phyloP scores from a whole-genome alignment of 2,888 invertebrate genomes.

The Luperina testacea region DNA sequence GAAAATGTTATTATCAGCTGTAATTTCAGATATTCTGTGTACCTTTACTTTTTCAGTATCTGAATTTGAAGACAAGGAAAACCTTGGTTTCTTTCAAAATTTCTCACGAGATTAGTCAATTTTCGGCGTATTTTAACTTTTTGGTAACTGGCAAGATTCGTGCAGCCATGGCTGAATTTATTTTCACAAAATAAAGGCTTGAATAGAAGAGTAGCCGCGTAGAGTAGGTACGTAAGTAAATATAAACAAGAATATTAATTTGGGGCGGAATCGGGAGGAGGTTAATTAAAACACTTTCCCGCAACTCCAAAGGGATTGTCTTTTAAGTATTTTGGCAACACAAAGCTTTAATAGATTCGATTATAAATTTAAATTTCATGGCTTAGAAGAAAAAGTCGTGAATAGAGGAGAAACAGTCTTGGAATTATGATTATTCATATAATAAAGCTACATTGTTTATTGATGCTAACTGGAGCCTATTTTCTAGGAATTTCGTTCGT shows the following conservation, averaged over 20 bases:
- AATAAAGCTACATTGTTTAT: constrained; percentile 15
- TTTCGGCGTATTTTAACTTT: background rate
- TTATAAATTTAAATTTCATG: constrained; percentile 69
- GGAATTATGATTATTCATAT: constrained; percentile 32
- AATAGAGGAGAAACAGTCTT: constrained; percentile 41
- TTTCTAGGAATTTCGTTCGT: background rate
- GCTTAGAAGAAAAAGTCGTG: constrained; percentile 63
- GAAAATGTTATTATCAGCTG: background rate
- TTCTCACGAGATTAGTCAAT: background rate
- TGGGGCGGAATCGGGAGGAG: constrained; percentile 37
- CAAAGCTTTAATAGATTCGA: constrained; percentile 67
- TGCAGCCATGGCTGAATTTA: background rate
- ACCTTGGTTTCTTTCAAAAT: background rate
- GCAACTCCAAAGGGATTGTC: constrained; percentile 57
- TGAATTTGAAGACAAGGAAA: background rate
- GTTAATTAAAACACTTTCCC: constrained; percentile 64
- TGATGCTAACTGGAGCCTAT: background rate
- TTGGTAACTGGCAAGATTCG: background rate
- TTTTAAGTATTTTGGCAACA: constrained; percentile 61
- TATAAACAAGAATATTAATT: constrained; percentile 59
- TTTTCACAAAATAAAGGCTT: constrained; percentile 11
- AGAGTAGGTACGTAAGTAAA: constrained; percentile 31
- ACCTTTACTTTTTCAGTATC: background rate
- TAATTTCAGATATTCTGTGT: background rate
- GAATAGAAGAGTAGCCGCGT: background rate